Evolutionary conservation across 2,113 vertebrate genomes (phyloP).

Genomic region (Percina caprodes): DNA sequence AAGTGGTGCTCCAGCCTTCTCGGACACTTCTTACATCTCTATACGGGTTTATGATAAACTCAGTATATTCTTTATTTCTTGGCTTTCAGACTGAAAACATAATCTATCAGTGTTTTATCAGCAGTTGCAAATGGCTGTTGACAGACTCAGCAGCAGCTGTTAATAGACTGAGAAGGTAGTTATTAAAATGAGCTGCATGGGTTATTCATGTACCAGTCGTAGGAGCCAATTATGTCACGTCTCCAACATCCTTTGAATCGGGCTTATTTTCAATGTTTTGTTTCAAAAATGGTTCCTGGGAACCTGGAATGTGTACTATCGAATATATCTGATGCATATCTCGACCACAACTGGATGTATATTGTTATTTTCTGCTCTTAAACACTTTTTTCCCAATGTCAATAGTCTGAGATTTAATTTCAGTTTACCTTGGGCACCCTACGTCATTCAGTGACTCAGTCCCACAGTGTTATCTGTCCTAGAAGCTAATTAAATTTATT

Average conservation of each 20-base stretch:
- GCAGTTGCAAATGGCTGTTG: not conserved
- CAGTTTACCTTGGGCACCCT: not conserved
- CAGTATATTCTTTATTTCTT: slow-evolving; percentile 5
- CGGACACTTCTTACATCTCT: slow-evolving; percentile 3
- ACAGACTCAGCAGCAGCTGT: not conserved
- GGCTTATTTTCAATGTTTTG: not conserved
- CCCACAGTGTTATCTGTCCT: not conserved
- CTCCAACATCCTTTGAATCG: not conserved
- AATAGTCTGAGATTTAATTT: not conserved
- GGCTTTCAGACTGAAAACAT: slow-evolving; percentile 7
- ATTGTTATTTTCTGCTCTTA: not conserved
- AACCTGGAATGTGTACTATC: not conserved
- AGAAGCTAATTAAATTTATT: not conserved
- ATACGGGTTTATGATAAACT: slow-evolving; percentile 6
- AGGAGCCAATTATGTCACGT: not conserved
- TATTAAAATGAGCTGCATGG: slow-evolving; percentile 17
- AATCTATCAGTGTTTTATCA: not conserved
- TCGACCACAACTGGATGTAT: not conserved
- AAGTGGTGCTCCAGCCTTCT: not conserved
- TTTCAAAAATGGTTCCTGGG: not conserved
- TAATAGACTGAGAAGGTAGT: not conserved
- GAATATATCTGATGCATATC: not conserved
- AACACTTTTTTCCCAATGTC: not conserved
- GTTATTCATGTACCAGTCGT: not conserved
- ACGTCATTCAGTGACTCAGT: not conserved